Percentiles rank a stretch among this genome's conserved stretches.
phyloP scores from a whole-genome alignment of 2,113 vertebrate species.

The Sander vitreus region DNA sequence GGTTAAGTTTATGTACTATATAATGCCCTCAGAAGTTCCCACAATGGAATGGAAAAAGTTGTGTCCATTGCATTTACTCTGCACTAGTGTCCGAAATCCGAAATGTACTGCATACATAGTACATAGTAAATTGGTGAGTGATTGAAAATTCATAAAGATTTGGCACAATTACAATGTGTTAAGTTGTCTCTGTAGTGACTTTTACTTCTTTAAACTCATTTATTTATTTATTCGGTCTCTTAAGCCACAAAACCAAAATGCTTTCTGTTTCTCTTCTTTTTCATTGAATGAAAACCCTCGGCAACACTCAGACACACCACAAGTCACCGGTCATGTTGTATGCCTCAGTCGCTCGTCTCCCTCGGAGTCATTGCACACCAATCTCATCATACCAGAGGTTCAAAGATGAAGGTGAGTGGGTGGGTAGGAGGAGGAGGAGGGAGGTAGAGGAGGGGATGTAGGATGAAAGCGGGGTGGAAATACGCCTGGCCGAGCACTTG shows the following conservation, averaged over 20 bases:
- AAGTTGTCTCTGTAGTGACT: neutral
- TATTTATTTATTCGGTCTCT: neutral
- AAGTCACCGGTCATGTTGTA: neutral
- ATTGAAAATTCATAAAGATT: neutral
- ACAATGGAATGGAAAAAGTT: neutral
- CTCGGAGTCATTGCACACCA: slow-evolving; percentile 44
- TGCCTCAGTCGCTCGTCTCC: slow-evolving; percentile 34
- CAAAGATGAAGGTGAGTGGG: slow-evolving; percentile 75
- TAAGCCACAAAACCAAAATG: neutral
- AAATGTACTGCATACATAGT: neutral
- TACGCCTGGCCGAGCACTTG: slow-evolving; percentile 76
- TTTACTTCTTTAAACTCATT: neutral
- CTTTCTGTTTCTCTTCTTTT: neutral
- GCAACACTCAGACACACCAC: neutral
- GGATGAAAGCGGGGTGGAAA: slow-evolving; percentile 75
- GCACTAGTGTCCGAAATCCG: neutral
- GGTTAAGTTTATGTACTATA: neutral
- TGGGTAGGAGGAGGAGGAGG: slow-evolving; percentile 40
- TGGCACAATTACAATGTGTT: neutral
- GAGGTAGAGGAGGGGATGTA: slow-evolving; percentile 37
- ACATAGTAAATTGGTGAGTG: neutral
- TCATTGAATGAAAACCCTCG: neutral
- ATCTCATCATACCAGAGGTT: slow-evolving; percentile 64
- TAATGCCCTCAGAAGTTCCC: neutral
- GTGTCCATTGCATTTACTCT: neutral